Evolutionary conservation across 2,888 invertebrate genomes (phyloP), one percentile per base, ranked within the genome.

Genomic region (Gastrophysa polygoni): DNA sequence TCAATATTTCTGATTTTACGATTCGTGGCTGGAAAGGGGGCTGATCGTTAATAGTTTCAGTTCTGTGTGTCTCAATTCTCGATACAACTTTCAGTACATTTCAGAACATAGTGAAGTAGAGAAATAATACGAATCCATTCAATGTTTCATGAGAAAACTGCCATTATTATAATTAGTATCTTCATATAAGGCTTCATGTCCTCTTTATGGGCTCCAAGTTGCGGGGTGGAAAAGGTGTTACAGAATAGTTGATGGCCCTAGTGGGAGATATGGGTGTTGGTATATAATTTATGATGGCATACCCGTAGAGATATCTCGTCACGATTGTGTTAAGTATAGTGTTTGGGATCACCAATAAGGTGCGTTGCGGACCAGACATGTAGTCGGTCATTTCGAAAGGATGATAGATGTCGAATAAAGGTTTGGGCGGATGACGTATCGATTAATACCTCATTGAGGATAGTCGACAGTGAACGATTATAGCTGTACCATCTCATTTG

Each of bases 321-420:
- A 80, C 80, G 80, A 81, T 80, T 80, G 79, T 77, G 79, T 77
- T 81, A 81, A 81, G 80, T 81, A 81, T 81, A 80, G 80, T 80
- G 79, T 80, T 80, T 80, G 79, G 78, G 51, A 78, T 77, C 79
- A 79, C 78, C 79, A 80, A 80, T 80, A 80, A 80, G 77, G 78
- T 73, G 75, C 69, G 71, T 67, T 75, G 74, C 72, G 70, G 77
- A 71, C 77, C 78, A 77, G 44, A 21, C 20, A 11, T 18, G 10
- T 46, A 21, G 11, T 43, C 8, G 21, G 16, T 2, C 16, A 11
- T 24, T 29, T 16, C 8, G 11, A 16, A 16, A 44, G 8, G n/a
- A 17, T 8, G 1, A n/a, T 7, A 28, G 14, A 50, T 14, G 11
- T 4, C 16, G 11, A 24, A n/a, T 14, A 43, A 17, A 16, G 38